A percentile compares a stretch with the other conserved stretches of the same genome.
Evolutionary conservation across 2,113 vertebrate genomes (phyloP).

Genomic region (Capreolus pygargus): DNA sequence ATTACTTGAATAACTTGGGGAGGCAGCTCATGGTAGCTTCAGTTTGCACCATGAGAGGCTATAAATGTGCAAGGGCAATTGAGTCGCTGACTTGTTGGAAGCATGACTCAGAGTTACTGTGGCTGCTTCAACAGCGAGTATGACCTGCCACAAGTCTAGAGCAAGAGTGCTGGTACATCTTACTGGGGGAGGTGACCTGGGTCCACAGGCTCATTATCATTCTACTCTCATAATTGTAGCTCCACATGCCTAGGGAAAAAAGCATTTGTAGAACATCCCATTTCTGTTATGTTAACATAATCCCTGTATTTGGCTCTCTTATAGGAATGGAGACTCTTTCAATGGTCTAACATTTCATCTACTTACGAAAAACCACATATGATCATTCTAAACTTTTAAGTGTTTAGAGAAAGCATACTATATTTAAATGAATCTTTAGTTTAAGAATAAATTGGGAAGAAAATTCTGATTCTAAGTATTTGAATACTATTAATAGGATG

Average conservation of each 20-base stretch:
- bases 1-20: neutral
- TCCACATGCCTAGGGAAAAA: neutral
- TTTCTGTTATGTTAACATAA: neutral
- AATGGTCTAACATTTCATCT: neutral
- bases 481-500: neutral
- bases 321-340: neutral
- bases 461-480: neutral
- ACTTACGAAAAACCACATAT: neutral
- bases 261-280: neutral
- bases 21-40: neutral
- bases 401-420: neutral
- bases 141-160: neutral
- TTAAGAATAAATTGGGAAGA: neutral
- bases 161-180: neutral
- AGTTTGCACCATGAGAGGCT: neutral
- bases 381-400: neutral
- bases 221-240: neutral
- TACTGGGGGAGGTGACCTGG: neutral
- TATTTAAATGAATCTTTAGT: neutral
- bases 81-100: neutral
- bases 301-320: neutral
- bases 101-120: neutral
- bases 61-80: neutral
- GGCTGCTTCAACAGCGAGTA: neutral
- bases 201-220: neutral